A percentile compares a stretch with the other conserved stretches of the same genome.
phyloP scores from a whole-genome alignment of 2,888 invertebrate species.

The Bruchidius siliquastri region DNA sequence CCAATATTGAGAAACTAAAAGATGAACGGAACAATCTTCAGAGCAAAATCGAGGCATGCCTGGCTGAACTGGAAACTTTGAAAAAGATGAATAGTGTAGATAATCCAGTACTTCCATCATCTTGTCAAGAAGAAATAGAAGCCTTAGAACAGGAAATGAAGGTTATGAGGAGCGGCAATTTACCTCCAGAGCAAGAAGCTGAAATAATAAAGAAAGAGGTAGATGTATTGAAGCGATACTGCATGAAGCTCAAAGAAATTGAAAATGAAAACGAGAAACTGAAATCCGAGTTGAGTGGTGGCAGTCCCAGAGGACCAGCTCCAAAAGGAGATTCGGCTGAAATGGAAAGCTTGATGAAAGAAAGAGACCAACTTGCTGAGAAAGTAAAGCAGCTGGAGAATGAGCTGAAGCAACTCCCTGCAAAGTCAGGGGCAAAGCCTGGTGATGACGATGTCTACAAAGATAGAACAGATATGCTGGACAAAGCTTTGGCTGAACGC shows the following conservation, averaged over 20 bases:
- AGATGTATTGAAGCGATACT: constrained; percentile 35
- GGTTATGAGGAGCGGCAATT: constrained; percentile 27
- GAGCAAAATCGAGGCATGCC: constrained; percentile 27
- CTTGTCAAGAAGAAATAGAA: constrained; percentile 29
- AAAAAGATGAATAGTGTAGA: constrained; percentile 16
- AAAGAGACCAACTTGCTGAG: constrained; percentile 30
- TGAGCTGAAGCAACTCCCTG: constrained; percentile 29
- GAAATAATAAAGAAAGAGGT: constrained; percentile 37
- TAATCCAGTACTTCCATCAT: constrained; percentile 12
- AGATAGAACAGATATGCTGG: constrained; percentile 30
- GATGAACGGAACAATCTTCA: constrained; percentile 31
- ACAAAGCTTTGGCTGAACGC: constrained; percentile 33
- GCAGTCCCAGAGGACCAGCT: constrained; percentile 5
- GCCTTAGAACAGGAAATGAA: constrained; percentile 36
- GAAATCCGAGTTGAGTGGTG: constrained; percentile 23
- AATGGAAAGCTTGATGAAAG: constrained; percentile 24
- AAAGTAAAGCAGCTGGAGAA: constrained; percentile 32
- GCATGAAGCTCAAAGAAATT: constrained; percentile 34
- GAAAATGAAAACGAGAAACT: constrained; percentile 37
- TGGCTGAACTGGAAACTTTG: constrained; percentile 28
- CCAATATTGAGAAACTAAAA: constrained; percentile 33
- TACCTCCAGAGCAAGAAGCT: constrained; percentile 35
- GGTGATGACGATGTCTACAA: constrained; percentile 32
- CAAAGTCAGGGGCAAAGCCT: constrained; percentile 29
- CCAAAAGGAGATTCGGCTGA: constrained; percentile 4